Base-by-base conservation (phyloP, 1,140 invertebrate genomes). In the Bombus difficillimus region DNA sequence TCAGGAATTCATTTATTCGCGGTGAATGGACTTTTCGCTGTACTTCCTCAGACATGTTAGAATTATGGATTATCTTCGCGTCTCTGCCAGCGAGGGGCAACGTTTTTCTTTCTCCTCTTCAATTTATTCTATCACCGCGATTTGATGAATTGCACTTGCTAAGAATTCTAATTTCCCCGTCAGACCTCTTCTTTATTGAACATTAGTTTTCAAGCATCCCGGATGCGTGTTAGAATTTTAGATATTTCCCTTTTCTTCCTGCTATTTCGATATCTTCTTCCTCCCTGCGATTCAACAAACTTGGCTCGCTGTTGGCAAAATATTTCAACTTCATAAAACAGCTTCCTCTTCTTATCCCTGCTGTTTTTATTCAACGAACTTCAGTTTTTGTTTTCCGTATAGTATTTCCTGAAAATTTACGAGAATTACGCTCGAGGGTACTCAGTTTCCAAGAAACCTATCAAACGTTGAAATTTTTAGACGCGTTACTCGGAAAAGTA, bases 61-160 rank as follows among this genome's bases (percentile, higher is more conserved):
- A 77, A 77, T 77, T 77, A 77, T 41, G 59, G 57, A 77, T 77
- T 77, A 77, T 77, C 75, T 77, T 62, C 75, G 75, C 75, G 75
- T 68, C 43, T 37, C 62, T 3, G 6, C 41, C 41, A 79, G 22
- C 77, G n/a, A 79, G 37, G 32, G n/a, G 22, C 62, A 43, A 80
- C 62, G 22, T 68, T 69, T 53, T 80, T 69, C 78, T 69, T 69
- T 18, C 28, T 43, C 25, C 41, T 25, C 78, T 47, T 80, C 78
- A 69, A 80, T 80, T 66, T 80, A 66, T 77, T 77, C 75, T 76
- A 76, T 76, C 47, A 76, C 47, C 47, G 47, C 74, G 47, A 76
- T 76, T 76, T 59, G 74, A 76, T 53, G 47, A 39, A 76, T 76
- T 59, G 74, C 74, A 39, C 47, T 62, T 59, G 64, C 43, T 25